Evolutionary conservation across 2,888 invertebrate species (phyloP).

Genomic region (Nudaria mundana): DNA sequence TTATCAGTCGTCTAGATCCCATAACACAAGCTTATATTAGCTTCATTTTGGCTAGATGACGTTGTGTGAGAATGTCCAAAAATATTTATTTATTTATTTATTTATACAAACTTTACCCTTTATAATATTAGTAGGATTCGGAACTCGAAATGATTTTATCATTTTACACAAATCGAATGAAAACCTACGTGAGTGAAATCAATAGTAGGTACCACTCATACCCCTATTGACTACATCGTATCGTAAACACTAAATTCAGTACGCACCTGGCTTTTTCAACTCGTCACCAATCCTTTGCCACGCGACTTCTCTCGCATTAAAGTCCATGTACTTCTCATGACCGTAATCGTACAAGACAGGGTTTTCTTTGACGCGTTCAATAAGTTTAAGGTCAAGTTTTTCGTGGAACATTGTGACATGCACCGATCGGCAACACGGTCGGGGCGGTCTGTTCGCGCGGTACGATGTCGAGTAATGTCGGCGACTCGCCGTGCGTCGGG

Average conservation of each 20-base stretch:
- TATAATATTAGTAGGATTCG: too few relatives aligned
- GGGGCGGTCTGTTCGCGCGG: constrained; percentile 11
- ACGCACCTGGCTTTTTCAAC: constrained; percentile 62
- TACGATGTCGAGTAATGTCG: not conserved
- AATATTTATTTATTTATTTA: too few relatives aligned
- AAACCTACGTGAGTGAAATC: not conserved
- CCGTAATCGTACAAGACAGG: constrained; percentile 62
- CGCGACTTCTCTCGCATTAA: constrained; percentile 65
- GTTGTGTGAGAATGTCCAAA: too few relatives aligned
- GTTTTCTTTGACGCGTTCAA: constrained; percentile 55
- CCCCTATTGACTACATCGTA: not conserved
- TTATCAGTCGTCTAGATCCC: too few relatives aligned
- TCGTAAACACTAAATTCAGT: constrained; percentile 29
- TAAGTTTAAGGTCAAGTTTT: constrained; percentile 55
- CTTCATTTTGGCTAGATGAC: too few relatives aligned
- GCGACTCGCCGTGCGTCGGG: not conserved
- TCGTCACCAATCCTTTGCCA: constrained; percentile 75
- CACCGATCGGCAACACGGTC: constrained; percentile 17
- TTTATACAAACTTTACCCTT: too few relatives aligned
- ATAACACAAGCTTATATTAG: too few relatives aligned
- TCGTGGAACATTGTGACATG: constrained; percentile 47
- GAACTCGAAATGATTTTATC: constrained; percentile 9
- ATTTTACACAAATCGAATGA: not conserved
- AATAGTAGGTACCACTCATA: constrained; percentile 19
- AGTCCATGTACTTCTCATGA: constrained; percentile 66